Evolutionary conservation across 2,888 invertebrate genomes (phyloP).

Genomic region (Uloborus plumipes): DNA sequence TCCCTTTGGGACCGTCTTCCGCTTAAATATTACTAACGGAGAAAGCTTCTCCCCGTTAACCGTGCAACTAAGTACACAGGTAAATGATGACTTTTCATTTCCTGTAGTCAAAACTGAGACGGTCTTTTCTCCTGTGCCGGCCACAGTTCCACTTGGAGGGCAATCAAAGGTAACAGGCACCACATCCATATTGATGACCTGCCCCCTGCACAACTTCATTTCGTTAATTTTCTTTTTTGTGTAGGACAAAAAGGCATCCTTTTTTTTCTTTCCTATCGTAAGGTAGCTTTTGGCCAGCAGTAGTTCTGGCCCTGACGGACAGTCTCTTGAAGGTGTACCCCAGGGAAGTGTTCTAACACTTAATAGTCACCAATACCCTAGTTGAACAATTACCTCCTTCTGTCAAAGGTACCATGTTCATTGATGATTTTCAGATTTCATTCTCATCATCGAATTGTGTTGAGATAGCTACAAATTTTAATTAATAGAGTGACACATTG

Average conservation of each 20-base stretch:
- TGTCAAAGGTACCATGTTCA: too few relatives aligned
- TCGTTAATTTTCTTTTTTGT: not conserved
- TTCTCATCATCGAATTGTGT: too few relatives aligned
- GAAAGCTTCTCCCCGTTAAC: not conserved
- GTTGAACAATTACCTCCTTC: too few relatives aligned
- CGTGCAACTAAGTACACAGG: not conserved
- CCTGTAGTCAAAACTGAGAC: not conserved
- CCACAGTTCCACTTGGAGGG: slow-evolving; percentile 1
- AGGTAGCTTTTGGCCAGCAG: not conserved
- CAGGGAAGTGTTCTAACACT: too few relatives aligned
- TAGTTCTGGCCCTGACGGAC: not conserved
- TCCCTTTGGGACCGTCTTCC: not conserved
- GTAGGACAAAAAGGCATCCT: not conserved
- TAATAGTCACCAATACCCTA: too few relatives aligned
- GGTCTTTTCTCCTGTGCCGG: not conserved
- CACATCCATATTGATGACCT: not conserved
- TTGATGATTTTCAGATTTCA: too few relatives aligned
- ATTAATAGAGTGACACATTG: too few relatives aligned
- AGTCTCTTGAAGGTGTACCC: too few relatives aligned
- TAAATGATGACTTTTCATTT: not conserved
- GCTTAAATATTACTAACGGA: not conserved
- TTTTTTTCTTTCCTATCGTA: not conserved
- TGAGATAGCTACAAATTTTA: too few relatives aligned
- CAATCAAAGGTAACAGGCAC: not conserved
- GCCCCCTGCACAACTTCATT: not conserved